phyloP scores from a whole-genome alignment of 2,888 invertebrate genomes.

The Heliconius cydno region DNA sequence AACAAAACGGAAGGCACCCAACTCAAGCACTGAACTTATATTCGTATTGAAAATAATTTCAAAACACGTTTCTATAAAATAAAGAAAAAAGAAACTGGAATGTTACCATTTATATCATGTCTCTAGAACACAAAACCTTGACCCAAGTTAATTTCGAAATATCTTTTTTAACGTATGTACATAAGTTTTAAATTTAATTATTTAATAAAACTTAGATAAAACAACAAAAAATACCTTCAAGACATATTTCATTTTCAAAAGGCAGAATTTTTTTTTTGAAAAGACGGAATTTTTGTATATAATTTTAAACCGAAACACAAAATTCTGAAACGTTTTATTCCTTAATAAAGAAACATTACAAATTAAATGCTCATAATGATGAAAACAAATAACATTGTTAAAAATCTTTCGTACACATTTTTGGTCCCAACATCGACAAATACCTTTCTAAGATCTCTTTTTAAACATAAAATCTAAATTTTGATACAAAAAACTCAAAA shows the following conservation, averaged over 20 bases:
- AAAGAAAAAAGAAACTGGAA: neutral
- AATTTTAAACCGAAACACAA: too few relatives aligned
- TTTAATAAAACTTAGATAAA: too few relatives aligned
- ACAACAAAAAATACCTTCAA: too few relatives aligned
- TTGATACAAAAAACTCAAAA: too few relatives aligned
- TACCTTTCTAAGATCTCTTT: neutral
- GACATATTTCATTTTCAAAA: too few relatives aligned
- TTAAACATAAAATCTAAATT: too few relatives aligned
- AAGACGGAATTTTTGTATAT: too few relatives aligned
- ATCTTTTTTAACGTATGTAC: too few relatives aligned
- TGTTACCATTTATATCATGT: neutral
- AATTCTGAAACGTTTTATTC: too few relatives aligned
- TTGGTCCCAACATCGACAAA: conserved; percentile 19
- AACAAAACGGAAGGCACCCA: conserved; percentile 37
- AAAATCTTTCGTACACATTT: neutral
- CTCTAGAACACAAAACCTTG: neutral
- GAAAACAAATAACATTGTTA: neutral
- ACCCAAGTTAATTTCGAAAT: neutral
- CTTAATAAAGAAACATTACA: neutral
- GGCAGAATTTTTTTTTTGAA: too few relatives aligned
- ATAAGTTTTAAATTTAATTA: too few relatives aligned
- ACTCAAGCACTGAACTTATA: conserved; percentile 27
- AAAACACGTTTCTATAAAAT: neutral
- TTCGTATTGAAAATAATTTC: conserved; percentile 15
- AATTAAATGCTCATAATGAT: neutral